These are phyloP conservation scores for Pyrrhosoma nymphula DNA, from an alignment of 2,888 invertebrate species.

Conservation along the genomic window DNA sequence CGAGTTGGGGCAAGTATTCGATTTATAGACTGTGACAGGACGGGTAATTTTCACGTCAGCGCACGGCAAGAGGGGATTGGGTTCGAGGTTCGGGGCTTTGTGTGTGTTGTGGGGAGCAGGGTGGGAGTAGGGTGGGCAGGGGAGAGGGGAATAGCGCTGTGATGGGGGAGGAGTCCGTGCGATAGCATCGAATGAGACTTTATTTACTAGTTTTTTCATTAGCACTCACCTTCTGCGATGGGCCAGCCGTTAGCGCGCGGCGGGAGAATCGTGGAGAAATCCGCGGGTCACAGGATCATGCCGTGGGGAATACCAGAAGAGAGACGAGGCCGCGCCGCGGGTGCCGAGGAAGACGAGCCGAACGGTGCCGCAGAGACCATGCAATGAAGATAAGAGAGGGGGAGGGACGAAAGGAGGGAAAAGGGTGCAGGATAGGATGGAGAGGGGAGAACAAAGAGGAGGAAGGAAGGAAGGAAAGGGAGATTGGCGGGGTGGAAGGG, in stretches of 20 bases:
- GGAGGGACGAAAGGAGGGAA: neutral
- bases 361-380: slow-evolving; percentile 1
- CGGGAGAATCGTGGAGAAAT: neutral
- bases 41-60: slow-evolving; percentile 65
- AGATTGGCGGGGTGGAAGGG: neutral
- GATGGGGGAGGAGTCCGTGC: neutral
- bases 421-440: too few species aligned
- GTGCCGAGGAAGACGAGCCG: neutral
- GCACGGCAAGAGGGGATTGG: slow-evolving; percentile 50
- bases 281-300: slow-evolving; percentile 1
- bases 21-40: slow-evolving; percentile 64
- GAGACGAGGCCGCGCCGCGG: neutral
- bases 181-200: slow-evolving; percentile 19
- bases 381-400: slow-evolving; percentile 15
- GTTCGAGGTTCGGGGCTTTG: neutral
- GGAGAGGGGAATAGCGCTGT: neutral
- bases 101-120: neutral
- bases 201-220: slow-evolving; percentile 45
- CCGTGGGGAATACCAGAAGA: slow-evolving; percentile 51
- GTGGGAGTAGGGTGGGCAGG: neutral
- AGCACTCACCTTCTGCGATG: slow-evolving; percentile 47
- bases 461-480: neutral
- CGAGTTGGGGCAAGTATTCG: slow-evolving; percentile 50
- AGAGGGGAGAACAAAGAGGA: neutral
- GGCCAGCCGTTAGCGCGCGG: neutral